Evolutionary conservation across 2,888 invertebrate genomes (phyloP).

Genomic region (Parapristionchus giblindavisi): DNA sequence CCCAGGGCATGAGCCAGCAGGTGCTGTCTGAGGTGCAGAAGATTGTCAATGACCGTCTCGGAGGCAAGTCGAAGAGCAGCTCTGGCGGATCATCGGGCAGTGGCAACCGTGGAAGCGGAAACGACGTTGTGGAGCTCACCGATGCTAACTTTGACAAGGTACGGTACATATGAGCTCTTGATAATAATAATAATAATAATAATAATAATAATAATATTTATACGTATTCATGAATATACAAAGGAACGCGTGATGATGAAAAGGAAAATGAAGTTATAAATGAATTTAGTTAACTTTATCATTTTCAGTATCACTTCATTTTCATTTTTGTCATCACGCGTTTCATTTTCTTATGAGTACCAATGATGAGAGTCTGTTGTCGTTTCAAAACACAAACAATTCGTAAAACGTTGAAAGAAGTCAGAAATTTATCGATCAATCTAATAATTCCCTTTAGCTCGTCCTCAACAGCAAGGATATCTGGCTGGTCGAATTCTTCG

Average conservation of each 20-base stretch:
- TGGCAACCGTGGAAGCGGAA: conserved; percentile 52
- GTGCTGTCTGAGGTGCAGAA: conserved; percentile 82
- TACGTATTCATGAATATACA: too few relatives aligned
- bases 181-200: neutral
- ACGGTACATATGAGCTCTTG: neutral
- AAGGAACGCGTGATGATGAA: too few relatives aligned
- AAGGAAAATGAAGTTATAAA: too few relatives aligned
- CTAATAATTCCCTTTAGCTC: conserved; percentile 70
- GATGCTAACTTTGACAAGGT: conserved; percentile 90
- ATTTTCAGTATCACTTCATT: too few relatives aligned
- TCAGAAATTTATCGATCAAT: too few relatives aligned
- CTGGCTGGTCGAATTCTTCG: conserved; percentile 97
- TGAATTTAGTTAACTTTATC: too few relatives aligned
- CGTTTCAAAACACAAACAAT: too few relatives aligned
- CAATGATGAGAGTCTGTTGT: too few relatives aligned
- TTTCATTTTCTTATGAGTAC: too few relatives aligned
- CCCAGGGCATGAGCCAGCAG: conserved; percentile 85
- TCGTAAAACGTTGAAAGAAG: too few relatives aligned
- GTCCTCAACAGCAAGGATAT: conserved; percentile 92
- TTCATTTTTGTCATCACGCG: too few relatives aligned
- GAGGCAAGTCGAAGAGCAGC: conserved; percentile 38
- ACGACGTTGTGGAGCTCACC: conserved; percentile 87
- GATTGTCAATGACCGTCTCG: conserved; percentile 69
- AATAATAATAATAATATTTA: neutral
- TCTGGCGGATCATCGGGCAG: conserved; percentile 42